phyloP scores from a whole-genome alignment of 2,888 invertebrate species.

The Sesia bembeciformis region DNA sequence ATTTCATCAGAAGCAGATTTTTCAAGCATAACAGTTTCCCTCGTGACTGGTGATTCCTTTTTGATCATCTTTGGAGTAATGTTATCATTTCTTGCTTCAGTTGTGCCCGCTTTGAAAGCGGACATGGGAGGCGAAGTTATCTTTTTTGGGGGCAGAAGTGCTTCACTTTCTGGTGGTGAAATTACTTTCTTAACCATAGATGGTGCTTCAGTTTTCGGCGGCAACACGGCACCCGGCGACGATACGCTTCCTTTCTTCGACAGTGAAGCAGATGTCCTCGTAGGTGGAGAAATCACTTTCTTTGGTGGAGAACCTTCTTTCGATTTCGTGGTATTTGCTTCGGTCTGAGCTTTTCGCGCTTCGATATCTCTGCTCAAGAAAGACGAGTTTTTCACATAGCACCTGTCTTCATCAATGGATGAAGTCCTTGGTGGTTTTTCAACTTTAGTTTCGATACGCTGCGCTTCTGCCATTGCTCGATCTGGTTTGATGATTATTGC shows the following conservation, averaged over 20 bases:
- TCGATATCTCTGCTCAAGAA: conserved; percentile 49
- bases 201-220: conserved; percentile 5
- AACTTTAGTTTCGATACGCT: conserved; percentile 8
- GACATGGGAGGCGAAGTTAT: conserved; percentile 16
- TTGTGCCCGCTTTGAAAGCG: conserved; percentile 6
- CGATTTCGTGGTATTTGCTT: conserved; percentile 1
- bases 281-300: conserved; percentile 11
- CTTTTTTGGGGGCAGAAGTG: conserved; percentile 14
- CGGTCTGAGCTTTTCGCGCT: conserved; percentile 27
- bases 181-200: conserved; percentile 5
- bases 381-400: conserved; percentile 46
- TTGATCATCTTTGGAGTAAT: conserved; percentile 2
- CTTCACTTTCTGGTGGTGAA: conserved; percentile 10
- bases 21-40: not conserved
- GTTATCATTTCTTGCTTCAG: conserved; percentile 3
- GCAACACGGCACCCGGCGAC: conserved; percentile 5
- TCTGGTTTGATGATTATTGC: not conserved
- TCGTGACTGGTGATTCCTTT: not conserved
- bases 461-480: conserved; percentile 8
- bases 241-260: conserved; percentile 2
- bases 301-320: conserved; percentile 11
- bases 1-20: conserved; percentile 6
- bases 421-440: conserved; percentile 5
- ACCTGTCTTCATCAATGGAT: conserved; percentile 18
- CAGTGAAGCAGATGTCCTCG: conserved; percentile 5